These are phyloP conservation scores for Hypomesus transpacificus DNA, from an alignment of 2,113 vertebrate genomes.

Conservation along the genomic window DNA sequence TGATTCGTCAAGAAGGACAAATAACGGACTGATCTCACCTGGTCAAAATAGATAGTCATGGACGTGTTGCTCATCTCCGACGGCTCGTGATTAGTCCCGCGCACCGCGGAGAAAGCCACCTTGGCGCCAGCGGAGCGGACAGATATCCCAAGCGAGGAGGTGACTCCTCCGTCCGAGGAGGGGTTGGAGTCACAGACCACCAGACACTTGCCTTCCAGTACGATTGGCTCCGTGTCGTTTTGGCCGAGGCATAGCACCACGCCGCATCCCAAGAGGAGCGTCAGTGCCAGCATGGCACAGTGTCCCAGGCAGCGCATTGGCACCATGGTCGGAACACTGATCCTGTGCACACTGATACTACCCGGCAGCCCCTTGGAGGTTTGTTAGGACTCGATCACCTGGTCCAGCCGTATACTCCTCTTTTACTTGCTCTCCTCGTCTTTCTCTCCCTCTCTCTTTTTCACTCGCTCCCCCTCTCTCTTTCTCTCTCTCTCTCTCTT, in stretches of 20 bases:
- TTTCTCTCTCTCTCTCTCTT: constrained; percentile 59
- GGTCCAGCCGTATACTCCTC: constrained; percentile 71
- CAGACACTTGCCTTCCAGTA: constrained; percentile 95
- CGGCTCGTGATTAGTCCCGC: constrained; percentile 93
- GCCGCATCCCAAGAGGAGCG: constrained; percentile 76
- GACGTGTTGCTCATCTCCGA: constrained; percentile 98
- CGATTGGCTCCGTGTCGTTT: constrained; percentile 98
- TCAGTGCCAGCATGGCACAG: constrained; percentile 77
- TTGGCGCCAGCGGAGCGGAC: constrained; percentile 96
- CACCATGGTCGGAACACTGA: constrained; percentile 72
- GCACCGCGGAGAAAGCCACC: constrained; percentile 94
- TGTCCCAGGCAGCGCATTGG: constrained; percentile 69
- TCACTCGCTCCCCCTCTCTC: constrained; percentile 44
- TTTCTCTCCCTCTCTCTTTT: constrained; percentile 45
- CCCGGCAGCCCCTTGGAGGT: constrained; percentile 75
- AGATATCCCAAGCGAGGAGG: constrained; percentile 94
- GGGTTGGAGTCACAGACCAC: constrained; percentile 98
- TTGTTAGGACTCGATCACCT: constrained; percentile 72
- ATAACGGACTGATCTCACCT: constrained; percentile 72
- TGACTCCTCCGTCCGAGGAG: constrained; percentile 92
- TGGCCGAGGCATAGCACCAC: constrained; percentile 78
- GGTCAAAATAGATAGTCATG: constrained; percentile 99
- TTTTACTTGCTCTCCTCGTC: constrained; percentile 55
- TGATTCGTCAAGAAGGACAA: too few species aligned
- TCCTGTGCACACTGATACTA: constrained; percentile 69